These are phyloP conservation scores for Whitmania pigra DNA, from an alignment of 1,140 invertebrate genomes.

Conservation along the genomic window DNA sequence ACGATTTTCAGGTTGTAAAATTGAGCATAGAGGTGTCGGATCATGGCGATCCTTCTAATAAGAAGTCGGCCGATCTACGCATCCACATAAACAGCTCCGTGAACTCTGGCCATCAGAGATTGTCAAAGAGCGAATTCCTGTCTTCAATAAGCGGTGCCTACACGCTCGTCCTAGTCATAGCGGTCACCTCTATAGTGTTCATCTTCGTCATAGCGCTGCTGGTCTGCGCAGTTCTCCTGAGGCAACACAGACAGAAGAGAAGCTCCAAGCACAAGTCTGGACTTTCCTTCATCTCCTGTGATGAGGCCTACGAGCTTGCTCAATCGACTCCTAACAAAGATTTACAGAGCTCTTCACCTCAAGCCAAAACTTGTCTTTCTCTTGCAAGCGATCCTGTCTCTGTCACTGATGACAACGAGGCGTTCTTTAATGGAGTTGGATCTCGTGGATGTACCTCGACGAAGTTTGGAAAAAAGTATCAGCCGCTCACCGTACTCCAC, in stretches of 20 bases:
- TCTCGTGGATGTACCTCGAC: not conserved
- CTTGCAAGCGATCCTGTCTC: not conserved
- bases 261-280: not conserved
- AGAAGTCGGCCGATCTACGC: constrained; percentile 11
- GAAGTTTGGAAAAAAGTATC: constrained; percentile 9
- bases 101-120: not conserved
- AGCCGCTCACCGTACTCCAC: not conserved
- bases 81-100: constrained; percentile 16
- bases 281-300: not conserved
- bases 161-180: constrained; percentile 12
- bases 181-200: constrained; percentile 5
- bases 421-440: not conserved
- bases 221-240: not conserved
- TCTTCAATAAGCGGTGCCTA: not conserved
- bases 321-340: constrained; percentile 7
- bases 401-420: not conserved
- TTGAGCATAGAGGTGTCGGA: constrained; percentile 16
- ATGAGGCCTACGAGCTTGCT: not conserved
- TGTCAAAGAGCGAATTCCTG: not conserved
- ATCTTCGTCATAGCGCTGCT: constrained; percentile 6
- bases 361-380: not conserved
- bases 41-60: constrained; percentile 11
- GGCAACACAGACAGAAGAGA: constrained; percentile 5
- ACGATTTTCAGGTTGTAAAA: constrained; percentile 14
- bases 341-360: not conserved